Evolutionary conservation across 2,888 invertebrate genomes (phyloP).

Genomic region (Octonoba sinensis): DNA sequence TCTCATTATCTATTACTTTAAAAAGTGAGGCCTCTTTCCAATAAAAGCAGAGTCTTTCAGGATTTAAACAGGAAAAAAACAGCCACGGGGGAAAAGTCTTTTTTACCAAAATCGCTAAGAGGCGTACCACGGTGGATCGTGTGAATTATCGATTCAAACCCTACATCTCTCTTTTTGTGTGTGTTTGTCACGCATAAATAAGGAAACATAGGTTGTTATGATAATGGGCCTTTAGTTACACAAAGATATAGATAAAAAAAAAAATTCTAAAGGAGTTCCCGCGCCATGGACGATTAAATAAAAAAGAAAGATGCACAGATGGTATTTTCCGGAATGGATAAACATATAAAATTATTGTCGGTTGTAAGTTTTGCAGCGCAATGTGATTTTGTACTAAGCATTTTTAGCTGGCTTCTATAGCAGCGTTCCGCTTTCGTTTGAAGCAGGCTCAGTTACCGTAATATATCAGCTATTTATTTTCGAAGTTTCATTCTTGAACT

Average conservation of each 20-base stretch:
- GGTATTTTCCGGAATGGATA: slow-evolving; percentile 50
- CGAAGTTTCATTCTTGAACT: too few relatives aligned
- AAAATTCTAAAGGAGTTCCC: background rate
- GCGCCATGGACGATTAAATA: slow-evolving; percentile 4
- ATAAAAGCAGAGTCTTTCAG: too few relatives aligned
- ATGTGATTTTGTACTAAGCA: slow-evolving; percentile 36
- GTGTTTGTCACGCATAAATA: slow-evolving; percentile 57
- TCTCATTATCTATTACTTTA: background rate
- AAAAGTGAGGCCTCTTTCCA: too few relatives aligned
- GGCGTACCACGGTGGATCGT: slow-evolving; percentile 42
- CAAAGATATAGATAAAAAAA: slow-evolving; percentile 42
- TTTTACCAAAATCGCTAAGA: slow-evolving; percentile 35
- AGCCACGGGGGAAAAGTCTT: background rate
- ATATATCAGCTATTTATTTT: too few relatives aligned
- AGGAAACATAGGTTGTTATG: slow-evolving; percentile 61
- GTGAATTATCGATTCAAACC: slow-evolving; percentile 60
- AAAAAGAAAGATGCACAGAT: slow-evolving; percentile 45
- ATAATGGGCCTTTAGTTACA: slow-evolving; percentile 50
- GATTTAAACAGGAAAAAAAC: slow-evolving; percentile 14
- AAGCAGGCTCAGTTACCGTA: background rate
- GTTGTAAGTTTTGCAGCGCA: slow-evolving; percentile 44
- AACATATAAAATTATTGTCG: slow-evolving; percentile 55
- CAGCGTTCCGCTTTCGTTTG: slow-evolving; percentile 36
- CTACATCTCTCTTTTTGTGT: slow-evolving; percentile 49
- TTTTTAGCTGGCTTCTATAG: slow-evolving; percentile 44